Base-by-base conservation (phyloP, 2,797 vertebrate species). In the Enoplosus armatus region DNA sequence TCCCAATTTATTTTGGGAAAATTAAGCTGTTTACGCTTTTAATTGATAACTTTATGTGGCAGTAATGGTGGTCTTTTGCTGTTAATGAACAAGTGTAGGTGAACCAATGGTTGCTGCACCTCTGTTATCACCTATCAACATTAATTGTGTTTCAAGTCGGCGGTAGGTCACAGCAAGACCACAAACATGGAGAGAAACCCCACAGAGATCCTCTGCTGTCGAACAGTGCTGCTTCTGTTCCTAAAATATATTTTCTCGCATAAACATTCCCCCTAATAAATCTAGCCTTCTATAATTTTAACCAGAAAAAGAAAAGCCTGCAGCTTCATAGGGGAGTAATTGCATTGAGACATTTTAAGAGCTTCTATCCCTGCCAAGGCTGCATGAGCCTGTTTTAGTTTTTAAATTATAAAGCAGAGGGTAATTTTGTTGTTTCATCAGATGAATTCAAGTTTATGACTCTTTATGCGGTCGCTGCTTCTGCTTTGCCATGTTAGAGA, bases 261-360 rank as follows among this genome's bases (percentile, higher is more conserved):
- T 55, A 83, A 84, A 84, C 59, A 77, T 69, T 61, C 35, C 31
- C 47, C 29, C 37, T 79, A 87, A 86, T 84, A 87, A 88, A 91
- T 79, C 16, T 7, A 55, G 59, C 59, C 70, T 64, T 75, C 24
- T 72, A n/a, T 74, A 71, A 77, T 81, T 85, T 77, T 65, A 65
- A 68, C 60, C 50, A 65, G 63, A 67, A 71, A 29, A 39, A 18
- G 1, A 65, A 56, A 55, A 59, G 53, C 77, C 79, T 60, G 78
- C 74, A 80, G 79, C 64, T 69, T 72, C 78, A 60, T 59, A 58
- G 62, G 20, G 59, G 24, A 84, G 75, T 83, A 81, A 90, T 80
- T 83, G 77, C 73, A 87, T 67, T 24, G 53, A 78, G 24, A 79
- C 51, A 75, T 79, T 87, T 79, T 58, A 78, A 66, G 48, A 84